Base-by-base conservation (phyloP, 2,888 invertebrate species). In the Pocota personata region DNA sequence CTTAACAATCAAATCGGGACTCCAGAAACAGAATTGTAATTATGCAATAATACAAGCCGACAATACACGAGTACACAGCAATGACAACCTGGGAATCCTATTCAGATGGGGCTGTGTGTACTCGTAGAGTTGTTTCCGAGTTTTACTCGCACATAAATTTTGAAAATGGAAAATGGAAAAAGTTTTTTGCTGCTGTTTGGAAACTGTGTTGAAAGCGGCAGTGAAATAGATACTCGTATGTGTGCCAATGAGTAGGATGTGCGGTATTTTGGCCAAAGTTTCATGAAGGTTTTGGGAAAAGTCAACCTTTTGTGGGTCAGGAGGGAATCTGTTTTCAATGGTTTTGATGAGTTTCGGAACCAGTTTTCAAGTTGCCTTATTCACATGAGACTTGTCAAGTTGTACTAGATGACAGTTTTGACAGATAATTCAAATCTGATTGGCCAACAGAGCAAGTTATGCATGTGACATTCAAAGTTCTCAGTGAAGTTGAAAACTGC, bases 1-100 rank as follows among this genome's bases (percentile, higher is more conserved):
- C 62, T 27, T n/a, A 37, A 60, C 66, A 78, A 73, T 55, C 37
- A 60, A 78, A 48, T 73, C 67, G 75, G 73, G 50, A 69, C 50
- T 62, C 73, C 83, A 57, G 73, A 69, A 62, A 73, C 62, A 43
- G 78, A 84, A 75, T 62, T 69, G 62, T 64, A 55, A 79, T 84
- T 84, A 73, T 37, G 60, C 30, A 58, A 67, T 62, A 35, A 19
- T 27, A 62, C 52, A 57, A 16, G 10, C 2, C 7, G 1, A 19
- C 8, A 16, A n/a, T 7, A 10, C 10, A 19, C 48, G 12, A 7
- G 3, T 30, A 32, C 8, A 43, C 14, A 46, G 12, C 21, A 32
- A 3, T 6, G 35, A 71, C 30, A 58, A 71, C 64, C 30, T 72
- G 82, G 82, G 82, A 76, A 75, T 67, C 48, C 46, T 75, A 37